Evolutionary conservation across 2,888 invertebrate species (phyloP).

Genomic region (Oithona nana): DNA sequence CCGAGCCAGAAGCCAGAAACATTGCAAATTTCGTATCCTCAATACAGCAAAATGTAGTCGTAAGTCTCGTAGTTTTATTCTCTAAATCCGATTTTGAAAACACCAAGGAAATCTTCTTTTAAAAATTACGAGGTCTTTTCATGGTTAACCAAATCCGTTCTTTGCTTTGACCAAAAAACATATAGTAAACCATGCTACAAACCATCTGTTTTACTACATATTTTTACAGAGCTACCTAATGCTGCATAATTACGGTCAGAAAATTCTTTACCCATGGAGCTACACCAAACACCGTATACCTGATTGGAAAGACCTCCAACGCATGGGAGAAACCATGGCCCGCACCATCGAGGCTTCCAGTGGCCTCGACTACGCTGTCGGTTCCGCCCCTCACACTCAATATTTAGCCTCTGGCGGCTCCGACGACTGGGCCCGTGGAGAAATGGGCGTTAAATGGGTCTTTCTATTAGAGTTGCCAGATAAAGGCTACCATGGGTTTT

Average conservation of each 20-base stretch:
- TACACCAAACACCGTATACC: background rate
- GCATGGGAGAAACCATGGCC: background rate
- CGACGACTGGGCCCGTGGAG: slow-evolving; percentile 2
- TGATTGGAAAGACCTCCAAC: background rate
- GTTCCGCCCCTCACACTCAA: background rate
- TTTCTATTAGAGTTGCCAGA: slow-evolving; percentile 13
- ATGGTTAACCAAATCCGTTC: too few relatives aligned
- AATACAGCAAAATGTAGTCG: background rate
- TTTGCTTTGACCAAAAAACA: too few relatives aligned
- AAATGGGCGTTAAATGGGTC: background rate
- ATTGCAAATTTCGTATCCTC: background rate
- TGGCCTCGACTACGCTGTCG: background rate
- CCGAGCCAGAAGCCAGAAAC: background rate
- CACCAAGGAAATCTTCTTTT: too few relatives aligned
- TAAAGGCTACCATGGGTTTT: slow-evolving; percentile 3
- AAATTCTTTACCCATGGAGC: slow-evolving; percentile 6
- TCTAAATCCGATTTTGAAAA: too few relatives aligned
- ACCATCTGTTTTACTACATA: too few relatives aligned
- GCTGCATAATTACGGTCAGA: slow-evolving; percentile 1
- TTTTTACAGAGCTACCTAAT: background rate
- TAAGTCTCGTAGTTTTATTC: background rate
- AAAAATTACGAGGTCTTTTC: too few relatives aligned
- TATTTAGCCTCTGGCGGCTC: slow-evolving; percentile 7
- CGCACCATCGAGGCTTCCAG: background rate
- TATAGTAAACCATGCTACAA: too few relatives aligned